These are phyloP conservation scores for Drosophila emarginata DNA, from an alignment of 2,888 invertebrate genomes.

Conservation along the genomic window DNA sequence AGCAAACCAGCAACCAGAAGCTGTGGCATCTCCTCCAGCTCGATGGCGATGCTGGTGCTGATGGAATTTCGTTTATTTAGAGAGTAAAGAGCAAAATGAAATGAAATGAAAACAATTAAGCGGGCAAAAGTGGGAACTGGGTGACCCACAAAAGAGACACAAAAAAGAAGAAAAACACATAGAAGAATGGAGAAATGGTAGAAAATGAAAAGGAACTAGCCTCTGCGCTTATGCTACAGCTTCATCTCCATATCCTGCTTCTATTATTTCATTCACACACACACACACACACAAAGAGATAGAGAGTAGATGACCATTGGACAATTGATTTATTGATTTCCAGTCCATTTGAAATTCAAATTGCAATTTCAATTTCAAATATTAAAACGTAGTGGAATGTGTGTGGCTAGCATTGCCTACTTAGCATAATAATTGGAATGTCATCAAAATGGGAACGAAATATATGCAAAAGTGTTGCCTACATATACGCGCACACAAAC, in stretches of 20 bases:
- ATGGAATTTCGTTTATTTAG: constrained; percentile 57
- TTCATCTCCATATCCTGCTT: not conserved
- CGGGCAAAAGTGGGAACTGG: constrained; percentile 25
- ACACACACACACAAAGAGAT: not conserved
- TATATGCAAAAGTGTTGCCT: constrained; percentile 59
- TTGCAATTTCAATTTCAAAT: constrained; percentile 43
- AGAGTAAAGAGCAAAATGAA: constrained; percentile 33
- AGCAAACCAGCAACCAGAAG: constrained; percentile 4
- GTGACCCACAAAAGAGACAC: not conserved
- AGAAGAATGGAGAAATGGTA: too few relatives aligned
- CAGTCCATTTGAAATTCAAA: constrained; percentile 52
- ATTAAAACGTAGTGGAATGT: constrained; percentile 45
- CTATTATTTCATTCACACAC: not conserved
- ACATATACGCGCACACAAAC: not conserved
- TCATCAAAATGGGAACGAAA: constrained; percentile 26
- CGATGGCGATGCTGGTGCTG: constrained; percentile 9
- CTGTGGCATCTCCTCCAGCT: not conserved
- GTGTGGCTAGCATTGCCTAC: constrained; percentile 36
- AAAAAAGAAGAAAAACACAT: too few relatives aligned
- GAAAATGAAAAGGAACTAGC: not conserved
- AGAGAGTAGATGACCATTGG: constrained; percentile 22
- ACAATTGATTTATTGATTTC: constrained; percentile 69
- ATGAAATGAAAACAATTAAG: constrained; percentile 66
- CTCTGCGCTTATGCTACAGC: constrained; percentile 29
- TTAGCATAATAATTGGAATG: constrained; percentile 49